A percentile compares a stretch with the other conserved stretches of the same genome.
Evolutionary conservation across 2,113 vertebrate species (phyloP).

Genomic region (Carassius gibelio): DNA sequence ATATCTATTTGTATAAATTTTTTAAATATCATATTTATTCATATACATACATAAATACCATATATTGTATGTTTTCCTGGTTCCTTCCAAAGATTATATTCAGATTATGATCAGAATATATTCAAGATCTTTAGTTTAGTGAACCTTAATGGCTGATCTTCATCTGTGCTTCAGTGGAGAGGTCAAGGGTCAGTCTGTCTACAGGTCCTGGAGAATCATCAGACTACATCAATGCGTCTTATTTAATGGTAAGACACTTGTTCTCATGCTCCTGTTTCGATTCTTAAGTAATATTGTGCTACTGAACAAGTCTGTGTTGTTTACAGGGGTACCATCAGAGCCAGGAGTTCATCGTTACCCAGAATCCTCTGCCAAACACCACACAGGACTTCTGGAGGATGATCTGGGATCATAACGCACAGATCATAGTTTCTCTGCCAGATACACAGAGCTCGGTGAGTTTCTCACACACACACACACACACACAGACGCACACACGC

Average conservation of each 20-base stretch:
- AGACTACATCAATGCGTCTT: slow-evolving; percentile 97
- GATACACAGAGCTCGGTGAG: slow-evolving; percentile 85
- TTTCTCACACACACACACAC: not conserved
- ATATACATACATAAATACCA: too few relatives aligned
- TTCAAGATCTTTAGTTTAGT: not conserved
- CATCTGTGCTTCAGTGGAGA: slow-evolving; percentile 81
- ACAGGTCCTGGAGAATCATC: slow-evolving; percentile 82
- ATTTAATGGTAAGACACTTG: slow-evolving; percentile 84
- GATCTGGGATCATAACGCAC: slow-evolving; percentile 93
- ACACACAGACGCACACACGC: not conserved
- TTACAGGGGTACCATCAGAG: slow-evolving; percentile 87
- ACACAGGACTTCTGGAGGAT: slow-evolving; percentile 96
- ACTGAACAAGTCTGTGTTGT: not conserved
- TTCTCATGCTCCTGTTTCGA: not conserved
- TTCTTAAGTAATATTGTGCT: not conserved
- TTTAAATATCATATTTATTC: too few relatives aligned
- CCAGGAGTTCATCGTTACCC: slow-evolving; percentile 90
- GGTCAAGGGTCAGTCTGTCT: slow-evolving; percentile 89
- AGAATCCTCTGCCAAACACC: slow-evolving; percentile 89
- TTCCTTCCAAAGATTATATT: not conserved
- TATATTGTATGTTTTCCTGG: too few relatives aligned
- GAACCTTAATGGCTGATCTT: not conserved
- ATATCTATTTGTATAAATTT: too few relatives aligned
- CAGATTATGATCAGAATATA: not conserved
- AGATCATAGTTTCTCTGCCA: slow-evolving; percentile 86